Conservation (phyloP, 2,797 vertebrate species). For the Sus cebifrons region DNA sequence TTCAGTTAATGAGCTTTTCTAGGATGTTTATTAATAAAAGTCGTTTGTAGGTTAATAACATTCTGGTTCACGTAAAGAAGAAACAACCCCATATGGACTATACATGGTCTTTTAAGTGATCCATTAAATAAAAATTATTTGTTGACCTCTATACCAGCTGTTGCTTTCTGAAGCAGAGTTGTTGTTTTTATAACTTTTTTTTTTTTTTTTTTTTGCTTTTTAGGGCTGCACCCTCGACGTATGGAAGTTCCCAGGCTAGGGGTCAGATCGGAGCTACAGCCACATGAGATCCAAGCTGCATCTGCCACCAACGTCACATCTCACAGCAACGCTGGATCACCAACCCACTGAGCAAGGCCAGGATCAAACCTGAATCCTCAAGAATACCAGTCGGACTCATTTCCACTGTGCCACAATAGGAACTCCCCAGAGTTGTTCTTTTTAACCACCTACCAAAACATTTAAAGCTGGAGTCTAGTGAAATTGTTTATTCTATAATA, state of each 20-base stretch:
- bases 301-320: no score
- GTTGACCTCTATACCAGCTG: not conserved
- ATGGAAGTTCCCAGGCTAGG: no score
- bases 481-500: not conserved
- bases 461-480: not conserved
- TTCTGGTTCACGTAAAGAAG: constrained; percentile 17
- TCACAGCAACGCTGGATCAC: no score
- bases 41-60: constrained; percentile 30
- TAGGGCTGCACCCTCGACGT: no score
- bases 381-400: no score
- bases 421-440: not conserved
- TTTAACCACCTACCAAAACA: not conserved
- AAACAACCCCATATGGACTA: not conserved
- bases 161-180: constrained; percentile 29
- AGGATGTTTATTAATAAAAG: constrained; percentile 24
- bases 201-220: no score
- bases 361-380: no score
- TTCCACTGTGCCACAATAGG: no score
- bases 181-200: no score
- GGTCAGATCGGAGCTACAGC: no score
- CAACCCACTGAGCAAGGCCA: no score
- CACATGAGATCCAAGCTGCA: no score
- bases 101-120: not conserved
- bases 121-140: not conserved
- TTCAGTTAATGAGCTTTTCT: constrained; percentile 49